Conservation (phyloP, 2,113 vertebrate genomes). For the Laticauda laticaudata region DNA sequence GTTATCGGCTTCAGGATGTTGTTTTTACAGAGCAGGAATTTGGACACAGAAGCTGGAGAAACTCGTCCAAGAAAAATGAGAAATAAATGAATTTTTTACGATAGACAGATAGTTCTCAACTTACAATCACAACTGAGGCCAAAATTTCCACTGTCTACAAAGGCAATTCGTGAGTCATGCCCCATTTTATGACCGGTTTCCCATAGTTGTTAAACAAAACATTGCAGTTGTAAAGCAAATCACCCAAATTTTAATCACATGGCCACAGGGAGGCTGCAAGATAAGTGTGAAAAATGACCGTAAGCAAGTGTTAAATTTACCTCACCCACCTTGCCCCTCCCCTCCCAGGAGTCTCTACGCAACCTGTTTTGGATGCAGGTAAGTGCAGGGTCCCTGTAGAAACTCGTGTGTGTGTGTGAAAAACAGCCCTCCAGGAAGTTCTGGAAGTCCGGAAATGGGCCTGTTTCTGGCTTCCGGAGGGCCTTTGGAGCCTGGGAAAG, state of each 20-base stretch:
- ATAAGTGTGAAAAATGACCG: not conserved
- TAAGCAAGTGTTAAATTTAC: too few species aligned
- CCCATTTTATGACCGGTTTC: not conserved
- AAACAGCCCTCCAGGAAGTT: too few species aligned
- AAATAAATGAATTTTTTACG: too few species aligned
- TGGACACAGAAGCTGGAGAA: not conserved
- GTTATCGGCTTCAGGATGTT: not conserved
- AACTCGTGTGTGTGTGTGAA: too few species aligned
- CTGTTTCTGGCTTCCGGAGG: too few species aligned
- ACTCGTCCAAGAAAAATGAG: not conserved
- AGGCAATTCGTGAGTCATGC: not conserved
- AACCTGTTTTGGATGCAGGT: too few species aligned
- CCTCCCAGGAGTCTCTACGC: too few species aligned
- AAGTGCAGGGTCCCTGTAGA: too few species aligned
- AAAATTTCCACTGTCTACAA: not conserved
- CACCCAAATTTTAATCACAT: not conserved
- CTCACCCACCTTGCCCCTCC: too few species aligned
- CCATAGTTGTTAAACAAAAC: not conserved
- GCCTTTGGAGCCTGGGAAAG: too few species aligned
- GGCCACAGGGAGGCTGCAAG: not conserved
- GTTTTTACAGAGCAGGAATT: not conserved
- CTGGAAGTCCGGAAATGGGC: too few species aligned
- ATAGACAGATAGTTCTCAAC: not conserved
- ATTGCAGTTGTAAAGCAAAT: not conserved
- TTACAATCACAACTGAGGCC: not conserved